Evolutionary conservation across 2,113 vertebrate species (phyloP).

Genomic region (Vulpes ferrilata): DNA sequence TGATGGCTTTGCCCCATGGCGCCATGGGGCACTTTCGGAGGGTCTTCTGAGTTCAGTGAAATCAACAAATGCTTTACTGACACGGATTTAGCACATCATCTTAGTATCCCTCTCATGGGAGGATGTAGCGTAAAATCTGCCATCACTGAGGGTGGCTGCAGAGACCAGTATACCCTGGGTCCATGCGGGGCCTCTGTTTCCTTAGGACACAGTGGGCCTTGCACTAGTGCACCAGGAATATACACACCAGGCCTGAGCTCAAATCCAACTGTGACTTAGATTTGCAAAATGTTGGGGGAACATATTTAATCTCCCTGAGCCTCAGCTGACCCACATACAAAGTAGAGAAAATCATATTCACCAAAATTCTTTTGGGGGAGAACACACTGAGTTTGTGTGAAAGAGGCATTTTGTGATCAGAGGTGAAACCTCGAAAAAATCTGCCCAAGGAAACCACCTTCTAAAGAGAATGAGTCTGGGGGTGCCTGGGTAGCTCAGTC

Average conservation of each 20-base stretch:
- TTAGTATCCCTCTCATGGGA: neutral
- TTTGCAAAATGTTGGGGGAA: neutral
- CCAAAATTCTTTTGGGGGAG: neutral
- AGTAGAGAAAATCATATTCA: neutral
- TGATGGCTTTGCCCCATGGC: neutral
- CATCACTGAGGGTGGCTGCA: accelerated
- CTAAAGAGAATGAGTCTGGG: too few species aligned
- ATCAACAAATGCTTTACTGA: neutral
- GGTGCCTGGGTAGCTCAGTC: too few species aligned
- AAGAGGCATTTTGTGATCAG: neutral
- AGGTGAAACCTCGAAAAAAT: neutral
- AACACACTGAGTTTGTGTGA: neutral
- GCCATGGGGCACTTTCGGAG: neutral
- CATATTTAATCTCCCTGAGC: neutral
- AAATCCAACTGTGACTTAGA: neutral
- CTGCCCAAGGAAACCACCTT: neutral
- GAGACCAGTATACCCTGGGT: neutral
- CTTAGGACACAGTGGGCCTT: accelerated
- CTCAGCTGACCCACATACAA: neutral
- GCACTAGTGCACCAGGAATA: too few species aligned
- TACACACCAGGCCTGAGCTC: neutral
- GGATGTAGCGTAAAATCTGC: neutral
- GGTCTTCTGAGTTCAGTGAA: neutral
- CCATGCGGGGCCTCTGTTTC: neutral
- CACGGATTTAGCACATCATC: neutral